Evolutionary conservation across 2,113 vertebrate genomes (phyloP), one percentile per base, ranked within the genome.

Genomic region (Diadophis punctatus): DNA sequence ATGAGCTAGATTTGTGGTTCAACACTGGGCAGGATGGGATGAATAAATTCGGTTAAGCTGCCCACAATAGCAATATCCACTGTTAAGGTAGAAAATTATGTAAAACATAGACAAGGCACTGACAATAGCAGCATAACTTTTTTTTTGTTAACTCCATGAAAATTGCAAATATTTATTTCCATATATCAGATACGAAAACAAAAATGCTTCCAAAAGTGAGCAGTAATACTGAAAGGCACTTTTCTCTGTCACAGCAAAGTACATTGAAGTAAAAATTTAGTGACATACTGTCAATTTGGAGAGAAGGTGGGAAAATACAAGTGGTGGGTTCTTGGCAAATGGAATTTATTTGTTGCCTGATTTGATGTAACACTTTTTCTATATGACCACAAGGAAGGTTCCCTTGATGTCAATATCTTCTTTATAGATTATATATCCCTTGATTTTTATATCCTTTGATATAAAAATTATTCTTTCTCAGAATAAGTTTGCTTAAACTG

Each of bases 21-120:
- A 91, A 55, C 68, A 89, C 49, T 23, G 58, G 60, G 51, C 60
- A 93, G n/a, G 23, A 74, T 91, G 34, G 90, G 74, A 91, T 85
- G 91, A 85, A 52, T 43, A 52, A 60, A 25, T 48, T 89, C 23
- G 46, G 51, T 52, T 80, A 85, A 91, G 46, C 43, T 52, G 87
- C 55, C 63, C 53, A 46, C 86, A 86, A 49, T 51, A 89, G 86
- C 55, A 89, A n/a, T 85, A 89, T 52, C 68, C 86, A 51, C 25
- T 90, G 68, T 43, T 60, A 92, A 48, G 43, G 74, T 90, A 92
- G 88, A 92, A 92, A 86, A 90, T 90, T 92, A 92, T 86, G 23
- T 90, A 51, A 90, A 89, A 90, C 46, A 25, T 80, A 92, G 55
- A 86, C 91, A 92, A 92, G 91, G 91, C 91, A 92, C 92, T 93